These are phyloP conservation scores for Cecropterus lyciades DNA, from an alignment of 1,140 invertebrate species.

Conservation along the genomic window DNA sequence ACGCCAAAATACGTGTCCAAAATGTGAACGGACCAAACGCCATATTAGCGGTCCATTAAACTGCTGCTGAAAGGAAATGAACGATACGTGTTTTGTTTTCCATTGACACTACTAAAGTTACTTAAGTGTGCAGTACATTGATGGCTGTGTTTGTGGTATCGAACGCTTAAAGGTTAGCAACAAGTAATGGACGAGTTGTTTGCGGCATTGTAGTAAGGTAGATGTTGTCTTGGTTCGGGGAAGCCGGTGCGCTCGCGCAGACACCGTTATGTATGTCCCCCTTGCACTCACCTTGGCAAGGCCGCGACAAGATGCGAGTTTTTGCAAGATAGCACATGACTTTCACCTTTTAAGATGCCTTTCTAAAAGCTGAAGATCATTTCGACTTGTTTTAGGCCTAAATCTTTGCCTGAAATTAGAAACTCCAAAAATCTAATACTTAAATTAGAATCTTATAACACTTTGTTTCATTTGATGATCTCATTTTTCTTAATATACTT, in stretches of 20 bases:
- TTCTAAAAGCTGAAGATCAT: slow-evolving; percentile 72
- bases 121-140: slow-evolving; percentile 43
- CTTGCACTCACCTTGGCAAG: slow-evolving; percentile 82
- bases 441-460: no score
- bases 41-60: slow-evolving; percentile 64
- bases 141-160: slow-evolving; percentile 41
- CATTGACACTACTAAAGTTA: slow-evolving; percentile 44
- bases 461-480: neutral
- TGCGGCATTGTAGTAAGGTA: slow-evolving; percentile 44
- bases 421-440: neutral
- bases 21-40: slow-evolving; percentile 61
- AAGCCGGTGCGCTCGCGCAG: slow-evolving; percentile 50
- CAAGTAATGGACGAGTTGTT: slow-evolving; percentile 42
- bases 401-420: slow-evolving; percentile 26
- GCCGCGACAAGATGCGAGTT: slow-evolving; percentile 79
- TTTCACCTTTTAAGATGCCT: slow-evolving; percentile 80
- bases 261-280: slow-evolving; percentile 82
- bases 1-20: slow-evolving; percentile 62
- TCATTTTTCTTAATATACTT: neutral
- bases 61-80: slow-evolving; percentile 71
- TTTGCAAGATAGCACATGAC: slow-evolving; percentile 80
- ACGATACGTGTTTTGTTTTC: slow-evolving; percentile 66
- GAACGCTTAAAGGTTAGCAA: slow-evolving; percentile 8
- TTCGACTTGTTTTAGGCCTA: slow-evolving; percentile 51
- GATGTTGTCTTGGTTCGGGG: slow-evolving; percentile 40